These are phyloP conservation scores for Napeogenes inachia DNA, from an alignment of 2,888 invertebrate species.

Conservation along the genomic window DNA sequence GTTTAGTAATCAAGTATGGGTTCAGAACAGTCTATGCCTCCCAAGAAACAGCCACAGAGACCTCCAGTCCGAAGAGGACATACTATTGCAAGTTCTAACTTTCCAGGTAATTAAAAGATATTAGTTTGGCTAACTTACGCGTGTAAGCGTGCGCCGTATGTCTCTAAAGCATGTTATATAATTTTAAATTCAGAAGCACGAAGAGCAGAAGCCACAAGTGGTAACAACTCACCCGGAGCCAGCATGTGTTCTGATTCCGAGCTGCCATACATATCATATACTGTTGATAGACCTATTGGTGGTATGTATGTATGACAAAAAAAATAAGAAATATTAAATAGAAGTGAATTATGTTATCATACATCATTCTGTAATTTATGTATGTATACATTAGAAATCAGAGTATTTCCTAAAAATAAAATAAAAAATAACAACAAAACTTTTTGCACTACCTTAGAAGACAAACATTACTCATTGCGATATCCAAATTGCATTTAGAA, in stretches of 20 bases:
- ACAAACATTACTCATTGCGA: no score
- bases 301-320: conserved; percentile 59
- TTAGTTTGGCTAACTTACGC: no score
- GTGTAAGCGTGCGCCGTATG: no score
- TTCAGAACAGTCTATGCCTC: conserved; percentile 79
- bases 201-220: conserved; percentile 71
- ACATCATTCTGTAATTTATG: no score
- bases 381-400: no score
- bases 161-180: not conserved
- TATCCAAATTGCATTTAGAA: not conserved
- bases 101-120: conserved; percentile 47
- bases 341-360: no score
- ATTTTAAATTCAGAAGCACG: conserved; percentile 41
- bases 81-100: conserved; percentile 64
- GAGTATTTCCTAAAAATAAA: not conserved
- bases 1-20: conserved; percentile 62
- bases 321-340: no score
- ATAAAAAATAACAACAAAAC: not conserved
- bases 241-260: conserved; percentile 94
- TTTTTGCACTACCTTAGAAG: no score
- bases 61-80: conserved; percentile 66
- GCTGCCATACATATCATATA: conserved; percentile 93
- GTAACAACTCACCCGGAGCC: conserved; percentile 89
- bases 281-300: conserved; percentile 91
- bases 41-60: conserved; percentile 53